Conservation (phyloP, 2,113 vertebrate genomes). For the Ictalurus punctatus region DNA sequence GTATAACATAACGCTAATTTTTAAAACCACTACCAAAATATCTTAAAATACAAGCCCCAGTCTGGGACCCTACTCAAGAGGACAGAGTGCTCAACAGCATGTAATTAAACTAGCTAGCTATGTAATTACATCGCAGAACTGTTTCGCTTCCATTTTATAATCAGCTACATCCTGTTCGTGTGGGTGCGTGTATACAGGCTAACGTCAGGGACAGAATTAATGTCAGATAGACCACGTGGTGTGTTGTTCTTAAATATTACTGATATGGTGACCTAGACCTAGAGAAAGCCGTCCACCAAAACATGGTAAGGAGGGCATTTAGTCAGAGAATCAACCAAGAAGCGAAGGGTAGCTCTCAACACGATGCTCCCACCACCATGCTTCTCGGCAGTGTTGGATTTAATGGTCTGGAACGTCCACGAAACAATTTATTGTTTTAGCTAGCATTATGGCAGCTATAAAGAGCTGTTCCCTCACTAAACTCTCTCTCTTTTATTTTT, state of each 20-base stretch:
- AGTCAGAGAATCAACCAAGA: background rate
- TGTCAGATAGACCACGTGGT: no score
- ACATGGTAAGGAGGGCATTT: background rate
- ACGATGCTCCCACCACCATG: background rate
- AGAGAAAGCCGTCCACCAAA: background rate
- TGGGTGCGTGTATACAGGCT: background rate
- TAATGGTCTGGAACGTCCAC: background rate
- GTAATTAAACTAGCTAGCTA: conserved; percentile 21
- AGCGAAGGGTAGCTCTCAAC: background rate
- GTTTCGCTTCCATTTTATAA: background rate
- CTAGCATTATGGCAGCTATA: background rate
- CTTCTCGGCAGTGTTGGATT: background rate
- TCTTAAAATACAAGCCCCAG: background rate
- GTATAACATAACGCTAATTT: background rate
- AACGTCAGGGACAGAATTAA: background rate
- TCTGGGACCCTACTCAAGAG: background rate
- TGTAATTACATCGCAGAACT: background rate
- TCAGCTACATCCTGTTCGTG: background rate
- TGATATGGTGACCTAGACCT: background rate
- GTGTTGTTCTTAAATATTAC: background rate
- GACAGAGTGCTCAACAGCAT: conserved; percentile 13
- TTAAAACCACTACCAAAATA: background rate
- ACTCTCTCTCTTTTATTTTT: background rate
- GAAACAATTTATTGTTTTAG: background rate
- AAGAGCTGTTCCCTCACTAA: background rate